A percentile compares a stretch with the other conserved stretches of the same genome.
These are phyloP conservation scores for Cheilosia vulpina DNA, from an alignment of 2,888 invertebrate species.

Conservation along the genomic window DNA sequence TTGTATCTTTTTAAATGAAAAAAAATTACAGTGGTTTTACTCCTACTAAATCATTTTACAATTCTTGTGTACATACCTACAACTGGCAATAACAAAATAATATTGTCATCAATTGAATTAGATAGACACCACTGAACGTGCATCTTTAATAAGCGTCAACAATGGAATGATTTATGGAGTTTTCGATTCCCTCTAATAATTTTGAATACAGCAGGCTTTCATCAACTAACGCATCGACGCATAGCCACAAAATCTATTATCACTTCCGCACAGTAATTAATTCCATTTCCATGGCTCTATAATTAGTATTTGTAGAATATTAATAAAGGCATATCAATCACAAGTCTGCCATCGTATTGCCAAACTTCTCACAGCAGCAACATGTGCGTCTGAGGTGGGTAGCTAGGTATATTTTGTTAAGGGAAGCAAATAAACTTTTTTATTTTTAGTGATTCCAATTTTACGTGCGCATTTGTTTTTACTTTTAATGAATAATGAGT, in stretches of 20 bases:
- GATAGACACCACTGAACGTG: background rate
- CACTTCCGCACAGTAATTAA: conserved; percentile 64
- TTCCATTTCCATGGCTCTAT: conserved; percentile 43
- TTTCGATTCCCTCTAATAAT: conserved; percentile 35
- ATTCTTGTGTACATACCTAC: too few species aligned
- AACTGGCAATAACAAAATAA: background rate
- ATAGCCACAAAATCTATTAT: conserved; percentile 61
- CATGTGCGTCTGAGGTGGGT: background rate
- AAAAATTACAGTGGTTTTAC: too few species aligned
- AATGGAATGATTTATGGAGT: conserved; percentile 45
- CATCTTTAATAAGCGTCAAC: background rate
- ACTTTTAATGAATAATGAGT: too few species aligned
- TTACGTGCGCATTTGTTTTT: too few species aligned
- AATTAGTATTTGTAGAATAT: conserved; percentile 29
- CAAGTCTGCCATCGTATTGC: conserved; percentile 9
- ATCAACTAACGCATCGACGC: conserved; percentile 43
- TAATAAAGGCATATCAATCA: conserved; percentile 52
- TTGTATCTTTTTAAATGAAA: too few species aligned
- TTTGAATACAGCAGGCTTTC: conserved; percentile 29
- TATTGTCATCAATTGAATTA: background rate
- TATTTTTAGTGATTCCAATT: too few species aligned
- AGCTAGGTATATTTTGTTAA: background rate
- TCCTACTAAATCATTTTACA: too few species aligned
- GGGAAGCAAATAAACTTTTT: conserved; percentile 6
- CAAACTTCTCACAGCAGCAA: background rate